These are phyloP conservation scores for Carposina sasakii DNA, from an alignment of 1,140 invertebrate species.

Conservation along the genomic window DNA sequence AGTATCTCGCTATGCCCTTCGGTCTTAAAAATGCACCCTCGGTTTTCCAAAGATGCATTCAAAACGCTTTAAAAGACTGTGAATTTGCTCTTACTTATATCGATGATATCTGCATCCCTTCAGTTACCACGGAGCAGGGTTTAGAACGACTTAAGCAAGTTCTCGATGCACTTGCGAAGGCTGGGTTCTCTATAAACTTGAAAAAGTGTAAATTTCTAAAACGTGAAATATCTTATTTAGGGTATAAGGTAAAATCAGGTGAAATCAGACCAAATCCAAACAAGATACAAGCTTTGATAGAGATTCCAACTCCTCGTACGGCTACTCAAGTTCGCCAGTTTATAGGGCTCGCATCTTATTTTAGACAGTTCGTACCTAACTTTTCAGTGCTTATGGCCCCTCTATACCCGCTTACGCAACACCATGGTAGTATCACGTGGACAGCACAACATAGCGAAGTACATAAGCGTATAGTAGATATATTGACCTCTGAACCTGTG, in stretches of 20 bases:
- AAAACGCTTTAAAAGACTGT: constrained; percentile 2
- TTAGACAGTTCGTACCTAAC: constrained; percentile 19
- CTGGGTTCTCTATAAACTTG: constrained; percentile 22
- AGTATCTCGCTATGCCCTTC: constrained; percentile 4
- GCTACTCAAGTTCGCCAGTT: background rate
- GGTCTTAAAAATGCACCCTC: constrained; percentile 3
- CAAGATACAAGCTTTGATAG: background rate
- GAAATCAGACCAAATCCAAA: constrained; percentile 1
- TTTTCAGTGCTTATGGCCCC: constrained; percentile 18
- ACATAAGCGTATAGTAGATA: constrained; percentile 9
- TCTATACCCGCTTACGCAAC: background rate
- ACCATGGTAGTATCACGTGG: background rate
- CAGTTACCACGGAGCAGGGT: constrained; percentile 13
- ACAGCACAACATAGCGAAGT: constrained; percentile 3
- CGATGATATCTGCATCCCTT: constrained; percentile 23
- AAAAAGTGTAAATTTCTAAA: constrained; percentile 24
- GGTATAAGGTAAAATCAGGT: constrained; percentile 13
- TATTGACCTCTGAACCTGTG: constrained; percentile 29
- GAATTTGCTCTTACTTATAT: constrained; percentile 13
- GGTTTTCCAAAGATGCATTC: constrained; percentile 4
- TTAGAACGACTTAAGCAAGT: constrained; percentile 10
- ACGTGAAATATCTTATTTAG: constrained; percentile 22
- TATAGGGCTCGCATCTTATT: too few species aligned
- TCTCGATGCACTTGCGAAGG: constrained; percentile 8
- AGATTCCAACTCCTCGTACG: background rate